Evolutionary conservation across 2,888 invertebrate genomes (phyloP).

Genomic region (Caenorhabditis doughertyi): DNA sequence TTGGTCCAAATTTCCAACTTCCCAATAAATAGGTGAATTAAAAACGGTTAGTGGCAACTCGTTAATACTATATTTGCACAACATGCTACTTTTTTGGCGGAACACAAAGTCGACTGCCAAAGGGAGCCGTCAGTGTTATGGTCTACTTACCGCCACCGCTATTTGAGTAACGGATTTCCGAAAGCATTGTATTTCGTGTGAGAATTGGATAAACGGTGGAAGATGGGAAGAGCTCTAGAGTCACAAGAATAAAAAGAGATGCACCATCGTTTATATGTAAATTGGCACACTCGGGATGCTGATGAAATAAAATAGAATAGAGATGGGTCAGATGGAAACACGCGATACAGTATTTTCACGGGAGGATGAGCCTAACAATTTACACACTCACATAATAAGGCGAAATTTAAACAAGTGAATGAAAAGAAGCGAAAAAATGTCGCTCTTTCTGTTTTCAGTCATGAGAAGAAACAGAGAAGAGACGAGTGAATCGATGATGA

Average conservation of each 20-base stretch:
- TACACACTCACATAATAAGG: constrained; percentile 21
- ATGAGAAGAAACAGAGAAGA: background rate
- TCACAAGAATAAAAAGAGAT: background rate
- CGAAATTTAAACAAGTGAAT: constrained; percentile 9
- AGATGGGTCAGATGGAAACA: constrained; percentile 12
- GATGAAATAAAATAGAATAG: background rate
- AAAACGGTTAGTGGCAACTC: constrained; percentile 20
- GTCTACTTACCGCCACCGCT: constrained; percentile 50
- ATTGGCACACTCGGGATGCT: too few species aligned
- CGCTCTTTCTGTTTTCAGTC: background rate
- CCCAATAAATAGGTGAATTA: too few species aligned
- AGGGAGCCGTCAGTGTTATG: constrained; percentile 13
- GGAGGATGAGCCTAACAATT: constrained; percentile 2
- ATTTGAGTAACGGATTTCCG: constrained; percentile 48
- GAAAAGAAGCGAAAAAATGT: background rate
- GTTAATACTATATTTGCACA: constrained; percentile 51
- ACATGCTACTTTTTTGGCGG: constrained; percentile 58
- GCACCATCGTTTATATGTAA: constrained; percentile 42
- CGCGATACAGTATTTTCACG: constrained; percentile 38
- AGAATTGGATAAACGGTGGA: constrained; percentile 9
- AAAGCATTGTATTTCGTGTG: constrained; percentile 56
- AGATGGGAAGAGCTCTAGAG: background rate
- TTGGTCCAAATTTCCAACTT: too few species aligned
- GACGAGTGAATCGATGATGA: constrained; percentile 20
- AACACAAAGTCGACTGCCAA: constrained; percentile 25